Evolutionary conservation across 2,888 invertebrate species (phyloP).

Genomic region (Andrena trimmerana): DNA sequence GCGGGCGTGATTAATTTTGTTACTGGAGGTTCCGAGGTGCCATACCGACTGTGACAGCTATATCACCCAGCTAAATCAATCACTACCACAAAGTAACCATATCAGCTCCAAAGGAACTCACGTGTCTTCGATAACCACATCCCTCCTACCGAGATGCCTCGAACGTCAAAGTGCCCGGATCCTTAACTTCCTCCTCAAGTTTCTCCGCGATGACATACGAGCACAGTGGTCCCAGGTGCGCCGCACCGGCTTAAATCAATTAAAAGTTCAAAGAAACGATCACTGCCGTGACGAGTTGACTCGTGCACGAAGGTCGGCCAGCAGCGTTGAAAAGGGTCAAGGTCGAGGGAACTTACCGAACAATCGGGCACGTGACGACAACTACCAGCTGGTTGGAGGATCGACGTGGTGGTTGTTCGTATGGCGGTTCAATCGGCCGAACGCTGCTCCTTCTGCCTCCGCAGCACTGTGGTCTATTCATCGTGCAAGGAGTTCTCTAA

Average conservation of each 20-base stretch:
- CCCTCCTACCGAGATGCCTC: no score
- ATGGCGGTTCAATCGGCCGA: constrained; percentile 44
- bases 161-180: no score
- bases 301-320: constrained; percentile 39
- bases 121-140: no score
- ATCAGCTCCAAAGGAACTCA: no score
- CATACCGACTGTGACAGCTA: no score
- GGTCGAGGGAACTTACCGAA: constrained; percentile 41
- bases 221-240: no score
- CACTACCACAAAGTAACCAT: no score
- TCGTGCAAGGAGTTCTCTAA: constrained; percentile 24
- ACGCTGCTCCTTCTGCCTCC: constrained; percentile 31
- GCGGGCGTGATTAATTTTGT: no score
- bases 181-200: no score
- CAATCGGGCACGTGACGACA: constrained; percentile 45
- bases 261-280: constrained; percentile 13
- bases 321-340: constrained; percentile 60
- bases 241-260: neutral
- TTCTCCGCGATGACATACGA: no score
- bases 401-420: constrained; percentile 8
- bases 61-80: no score
- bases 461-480: constrained; percentile 7
- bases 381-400: constrained; percentile 19
- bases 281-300: neutral
- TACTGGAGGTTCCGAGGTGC: no score